Percentiles rank a stretch among this genome's conserved stretches.
Conservation (phyloP, 2,888 invertebrate species). For the Osedax frankpressi region DNA sequence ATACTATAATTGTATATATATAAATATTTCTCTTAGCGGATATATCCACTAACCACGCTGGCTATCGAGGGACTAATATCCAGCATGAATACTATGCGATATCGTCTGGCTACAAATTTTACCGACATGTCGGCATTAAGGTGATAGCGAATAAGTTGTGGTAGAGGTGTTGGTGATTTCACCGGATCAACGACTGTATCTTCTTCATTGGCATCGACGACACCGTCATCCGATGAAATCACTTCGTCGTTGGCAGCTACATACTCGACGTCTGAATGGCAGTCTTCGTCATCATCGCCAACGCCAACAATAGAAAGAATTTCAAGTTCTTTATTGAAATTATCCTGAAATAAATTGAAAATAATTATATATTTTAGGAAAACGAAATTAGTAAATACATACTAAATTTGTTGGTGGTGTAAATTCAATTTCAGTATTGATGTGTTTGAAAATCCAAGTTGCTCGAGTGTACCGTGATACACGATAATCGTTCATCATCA, state of each 20-base stretch:
- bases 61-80: conserved; percentile 67
- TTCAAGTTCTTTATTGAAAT: conserved; percentile 52
- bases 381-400: conserved; percentile 14
- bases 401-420: conserved; percentile 42
- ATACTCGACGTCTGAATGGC: neutral
- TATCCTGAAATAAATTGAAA: no score
- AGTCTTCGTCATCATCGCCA: neutral
- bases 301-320: conserved; percentile 55
- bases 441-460: conserved; percentile 61
- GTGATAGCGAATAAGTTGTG: conserved; percentile 13
- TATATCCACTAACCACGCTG: conserved; percentile 55
- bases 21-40: no score
- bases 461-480: conserved; percentile 62
- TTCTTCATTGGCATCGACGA: neutral
- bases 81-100: conserved; percentile 61
- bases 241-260: neutral
- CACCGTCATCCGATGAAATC: neutral
- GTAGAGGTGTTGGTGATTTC: neutral
- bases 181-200: neutral
- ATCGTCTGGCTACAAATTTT: conserved; percentile 59
- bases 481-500: conserved; percentile 60
- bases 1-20: no score
- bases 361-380: no score
- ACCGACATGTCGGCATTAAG: conserved; percentile 45
- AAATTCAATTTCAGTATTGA: conserved; percentile 54